Conservation (phyloP, 2,113 vertebrate species). For the Rousettus leschenaultii region DNA sequence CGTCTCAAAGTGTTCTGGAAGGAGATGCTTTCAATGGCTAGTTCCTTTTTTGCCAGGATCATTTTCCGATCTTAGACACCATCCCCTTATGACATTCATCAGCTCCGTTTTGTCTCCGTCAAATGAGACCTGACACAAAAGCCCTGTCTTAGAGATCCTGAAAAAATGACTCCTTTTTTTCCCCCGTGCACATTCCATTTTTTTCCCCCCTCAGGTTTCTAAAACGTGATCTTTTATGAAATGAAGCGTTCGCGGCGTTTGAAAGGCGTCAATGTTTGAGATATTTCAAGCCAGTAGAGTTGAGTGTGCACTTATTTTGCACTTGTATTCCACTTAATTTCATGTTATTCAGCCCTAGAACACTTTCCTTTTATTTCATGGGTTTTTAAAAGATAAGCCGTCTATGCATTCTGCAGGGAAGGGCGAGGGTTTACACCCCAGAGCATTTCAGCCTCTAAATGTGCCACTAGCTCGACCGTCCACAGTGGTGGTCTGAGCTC, state of each 20-base stretch:
- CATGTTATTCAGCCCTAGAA: not conserved
- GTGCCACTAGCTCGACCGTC: no score
- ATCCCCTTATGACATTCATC: not conserved
- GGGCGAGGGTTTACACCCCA: not conserved
- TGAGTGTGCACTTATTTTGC: not conserved
- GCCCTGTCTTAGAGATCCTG: not conserved
- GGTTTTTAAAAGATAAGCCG: not conserved
- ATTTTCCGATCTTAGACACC: not conserved
- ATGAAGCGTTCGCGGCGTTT: not conserved
- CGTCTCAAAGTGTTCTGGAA: not conserved
- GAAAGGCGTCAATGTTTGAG: not conserved
- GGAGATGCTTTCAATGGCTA: not conserved
- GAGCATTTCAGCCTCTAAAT: accelerated
- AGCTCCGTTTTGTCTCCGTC: not conserved
- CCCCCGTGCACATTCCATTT: not conserved
- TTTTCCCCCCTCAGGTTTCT: not conserved
- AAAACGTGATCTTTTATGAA: not conserved
- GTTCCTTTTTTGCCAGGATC: not conserved
- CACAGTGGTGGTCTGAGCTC: not conserved
- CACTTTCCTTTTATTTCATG: not conserved
- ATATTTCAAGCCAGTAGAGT: not conserved
- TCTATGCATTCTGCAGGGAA: not conserved
- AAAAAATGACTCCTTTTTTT: not conserved
- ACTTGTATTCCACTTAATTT: not conserved
- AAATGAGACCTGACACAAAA: not conserved